Percentiles rank a stretch among this genome's conserved stretches.
Conservation (phyloP, 2,113 vertebrate genomes). For the Psilopogon haemacephalus region DNA sequence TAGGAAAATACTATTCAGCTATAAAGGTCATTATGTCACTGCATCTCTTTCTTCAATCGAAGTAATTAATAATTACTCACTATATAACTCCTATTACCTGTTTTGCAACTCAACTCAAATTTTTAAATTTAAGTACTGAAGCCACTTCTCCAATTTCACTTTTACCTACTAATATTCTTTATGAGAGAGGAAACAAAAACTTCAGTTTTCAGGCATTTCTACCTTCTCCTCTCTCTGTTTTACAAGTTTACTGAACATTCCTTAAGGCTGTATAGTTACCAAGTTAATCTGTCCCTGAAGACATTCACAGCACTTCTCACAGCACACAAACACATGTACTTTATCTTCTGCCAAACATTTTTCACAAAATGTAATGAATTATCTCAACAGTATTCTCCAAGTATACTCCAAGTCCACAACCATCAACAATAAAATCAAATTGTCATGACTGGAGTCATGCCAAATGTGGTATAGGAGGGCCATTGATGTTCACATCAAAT, state of each 20-base stretch:
- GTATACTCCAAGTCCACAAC: background rate
- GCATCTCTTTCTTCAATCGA: background rate
- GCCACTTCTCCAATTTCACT: background rate
- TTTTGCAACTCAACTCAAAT: background rate
- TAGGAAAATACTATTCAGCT: background rate
- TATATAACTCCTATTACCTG: background rate
- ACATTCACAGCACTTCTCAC: background rate
- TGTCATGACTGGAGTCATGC: background rate
- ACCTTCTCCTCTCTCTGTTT: background rate
- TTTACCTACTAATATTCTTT: background rate
- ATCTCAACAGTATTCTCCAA: background rate
- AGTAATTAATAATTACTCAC: background rate
- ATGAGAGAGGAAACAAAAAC: background rate
- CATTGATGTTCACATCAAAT: background rate
- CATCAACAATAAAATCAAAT: background rate
- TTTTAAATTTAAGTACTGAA: background rate
- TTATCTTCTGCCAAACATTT: background rate
- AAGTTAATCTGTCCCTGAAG: background rate
- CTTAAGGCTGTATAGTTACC: background rate
- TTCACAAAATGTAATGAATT: background rate
- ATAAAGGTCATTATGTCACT: background rate
- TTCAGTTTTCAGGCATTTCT: background rate
- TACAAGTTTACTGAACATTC: background rate
- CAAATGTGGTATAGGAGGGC: background rate
- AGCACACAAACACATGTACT: background rate